phyloP scores from a whole-genome alignment of 53 echinoderm and acorn worm species.

The Holothuria scabra region DNA sequence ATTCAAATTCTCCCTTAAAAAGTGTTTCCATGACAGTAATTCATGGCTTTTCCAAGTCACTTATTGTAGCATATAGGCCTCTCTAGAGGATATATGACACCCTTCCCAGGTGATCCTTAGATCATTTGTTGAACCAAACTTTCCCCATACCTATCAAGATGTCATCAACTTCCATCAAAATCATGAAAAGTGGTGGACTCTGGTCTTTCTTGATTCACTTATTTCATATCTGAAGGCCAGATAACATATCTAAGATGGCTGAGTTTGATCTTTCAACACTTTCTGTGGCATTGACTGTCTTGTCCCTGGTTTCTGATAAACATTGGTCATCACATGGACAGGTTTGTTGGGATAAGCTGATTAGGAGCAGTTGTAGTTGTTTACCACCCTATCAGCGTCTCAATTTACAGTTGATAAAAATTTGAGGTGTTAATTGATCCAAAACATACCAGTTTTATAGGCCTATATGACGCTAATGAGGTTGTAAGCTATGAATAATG shows the following conservation, averaged over 20 bases:
- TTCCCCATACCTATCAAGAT: no score
- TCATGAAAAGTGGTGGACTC: no score
- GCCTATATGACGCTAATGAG: no score
- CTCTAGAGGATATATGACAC: no score
- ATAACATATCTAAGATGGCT: neutral
- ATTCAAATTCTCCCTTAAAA: no score
- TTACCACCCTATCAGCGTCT: neutral
- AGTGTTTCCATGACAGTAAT: no score
- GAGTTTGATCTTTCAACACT: conserved; percentile 36
- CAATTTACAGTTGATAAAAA: conserved; percentile 25
- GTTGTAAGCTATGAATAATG: no score
- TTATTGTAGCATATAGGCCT: no score
- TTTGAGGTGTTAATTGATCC: conserved; percentile 23
- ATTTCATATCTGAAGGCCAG: neutral
- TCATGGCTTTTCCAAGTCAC: no score
- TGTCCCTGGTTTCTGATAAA: neutral
- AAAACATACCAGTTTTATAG: neutral
- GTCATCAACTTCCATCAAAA: no score
- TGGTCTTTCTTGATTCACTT: neutral
- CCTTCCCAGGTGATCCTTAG: no score
- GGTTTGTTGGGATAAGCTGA: conserved; percentile 29
- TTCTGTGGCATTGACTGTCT: neutral
- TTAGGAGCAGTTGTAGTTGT: neutral
- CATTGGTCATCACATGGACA: conserved; percentile 6
- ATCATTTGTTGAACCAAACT: no score